Conservation (phyloP, 2,113 vertebrate genomes). For the Xiphophorus hellerii region DNA sequence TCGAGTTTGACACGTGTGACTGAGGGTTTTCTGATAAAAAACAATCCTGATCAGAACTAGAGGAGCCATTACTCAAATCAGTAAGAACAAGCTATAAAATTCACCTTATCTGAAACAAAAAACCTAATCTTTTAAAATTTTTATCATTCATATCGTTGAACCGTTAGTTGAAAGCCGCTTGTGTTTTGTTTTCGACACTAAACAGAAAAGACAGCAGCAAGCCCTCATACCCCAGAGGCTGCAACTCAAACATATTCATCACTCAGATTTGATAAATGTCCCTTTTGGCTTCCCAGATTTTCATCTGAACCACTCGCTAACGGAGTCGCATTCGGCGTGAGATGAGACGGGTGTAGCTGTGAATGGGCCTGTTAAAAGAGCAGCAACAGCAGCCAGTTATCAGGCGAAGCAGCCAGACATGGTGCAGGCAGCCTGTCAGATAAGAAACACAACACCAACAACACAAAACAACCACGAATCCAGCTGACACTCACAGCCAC, state of each 20-base stretch:
- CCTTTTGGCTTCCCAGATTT: not conserved
- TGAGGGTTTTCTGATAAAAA: not conserved
- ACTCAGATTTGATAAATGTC: not conserved
- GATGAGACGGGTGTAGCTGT: not conserved
- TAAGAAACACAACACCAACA: constrained; percentile 44
- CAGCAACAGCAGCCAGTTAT: constrained; percentile 45
- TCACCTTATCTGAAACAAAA: not conserved
- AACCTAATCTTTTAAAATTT: not conserved
- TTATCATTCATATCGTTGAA: not conserved
- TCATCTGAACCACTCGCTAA: not conserved
- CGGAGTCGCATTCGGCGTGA: not conserved
- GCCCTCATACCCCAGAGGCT: not conserved
- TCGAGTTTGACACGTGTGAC: too few species aligned
- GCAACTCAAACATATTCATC: not conserved
- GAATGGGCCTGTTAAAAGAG: constrained; percentile 17
- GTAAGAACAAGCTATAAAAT: not conserved
- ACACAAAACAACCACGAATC: constrained; percentile 39
- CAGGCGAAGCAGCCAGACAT: constrained; percentile 38
- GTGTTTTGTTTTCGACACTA: not conserved
- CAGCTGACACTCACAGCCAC: constrained; percentile 29
- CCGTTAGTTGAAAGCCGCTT: not conserved
- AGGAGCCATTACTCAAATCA: not conserved
- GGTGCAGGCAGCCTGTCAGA: constrained; percentile 35
- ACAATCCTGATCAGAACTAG: not conserved
- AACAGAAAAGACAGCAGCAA: not conserved